Conservation (phyloP, 2,113 vertebrate genomes). For the Melanocharis versteri region DNA sequence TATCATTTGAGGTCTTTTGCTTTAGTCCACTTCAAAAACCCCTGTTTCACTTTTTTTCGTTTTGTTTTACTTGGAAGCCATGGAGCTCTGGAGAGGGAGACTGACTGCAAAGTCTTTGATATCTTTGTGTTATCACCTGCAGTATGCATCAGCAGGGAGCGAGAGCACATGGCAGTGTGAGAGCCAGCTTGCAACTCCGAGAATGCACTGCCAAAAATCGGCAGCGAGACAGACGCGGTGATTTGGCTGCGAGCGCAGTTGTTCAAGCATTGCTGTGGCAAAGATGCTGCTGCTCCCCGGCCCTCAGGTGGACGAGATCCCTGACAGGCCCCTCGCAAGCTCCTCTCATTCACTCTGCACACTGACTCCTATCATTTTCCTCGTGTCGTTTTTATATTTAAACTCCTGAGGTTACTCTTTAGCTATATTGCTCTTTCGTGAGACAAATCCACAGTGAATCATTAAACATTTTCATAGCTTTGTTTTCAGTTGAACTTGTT, state of each 20-base stretch:
- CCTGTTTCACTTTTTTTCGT: too few relatives aligned
- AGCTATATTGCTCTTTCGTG: neutral
- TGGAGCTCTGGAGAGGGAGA: neutral
- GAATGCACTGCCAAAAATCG: neutral
- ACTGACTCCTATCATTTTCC: neutral
- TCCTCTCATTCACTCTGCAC: neutral
- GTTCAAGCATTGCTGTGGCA: neutral
- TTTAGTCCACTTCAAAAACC: neutral
- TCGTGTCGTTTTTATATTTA: neutral
- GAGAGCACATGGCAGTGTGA: neutral
- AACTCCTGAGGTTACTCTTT: neutral
- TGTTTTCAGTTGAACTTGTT: slow-evolving; percentile 18
- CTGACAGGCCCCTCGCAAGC: neutral
- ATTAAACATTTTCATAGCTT: neutral
- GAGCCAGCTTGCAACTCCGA: neutral
- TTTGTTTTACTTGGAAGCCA: neutral
- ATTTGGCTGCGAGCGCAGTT: neutral
- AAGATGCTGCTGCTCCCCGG: neutral
- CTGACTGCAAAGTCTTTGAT: neutral
- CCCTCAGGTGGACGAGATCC: neutral
- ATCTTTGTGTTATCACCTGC: neutral
- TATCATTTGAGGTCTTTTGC: neutral
- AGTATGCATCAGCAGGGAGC: neutral
- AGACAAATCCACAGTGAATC: neutral
- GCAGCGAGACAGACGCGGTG: neutral